These are phyloP conservation scores for Dexiosoma caninum DNA, from an alignment of 2,888 invertebrate genomes.

Conservation along the genomic window DNA sequence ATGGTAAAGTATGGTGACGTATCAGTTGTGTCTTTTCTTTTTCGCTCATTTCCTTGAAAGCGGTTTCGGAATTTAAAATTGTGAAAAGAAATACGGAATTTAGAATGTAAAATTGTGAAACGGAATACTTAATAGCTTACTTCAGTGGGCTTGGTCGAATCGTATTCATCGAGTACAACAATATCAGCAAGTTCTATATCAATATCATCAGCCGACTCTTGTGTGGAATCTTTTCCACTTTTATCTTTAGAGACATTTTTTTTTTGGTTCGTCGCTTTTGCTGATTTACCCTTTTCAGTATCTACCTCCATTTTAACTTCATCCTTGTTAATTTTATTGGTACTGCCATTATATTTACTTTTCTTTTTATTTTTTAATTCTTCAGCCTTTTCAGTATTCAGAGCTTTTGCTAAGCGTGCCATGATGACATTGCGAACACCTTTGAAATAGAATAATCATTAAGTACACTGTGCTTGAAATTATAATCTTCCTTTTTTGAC, in stretches of 20 bases:
- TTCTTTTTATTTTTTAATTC: slow-evolving; percentile 49
- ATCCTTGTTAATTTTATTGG: slow-evolving; percentile 10
- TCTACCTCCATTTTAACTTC: slow-evolving; percentile 71
- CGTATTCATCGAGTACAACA: slow-evolving; percentile 73
- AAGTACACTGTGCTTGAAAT: too few relatives aligned
- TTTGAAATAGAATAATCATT: slow-evolving; percentile 20
- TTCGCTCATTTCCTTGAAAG: slow-evolving; percentile 80
- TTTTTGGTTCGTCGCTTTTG: background rate
- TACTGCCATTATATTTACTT: background rate
- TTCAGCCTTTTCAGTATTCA: slow-evolving; percentile 83
- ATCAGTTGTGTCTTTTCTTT: slow-evolving; percentile 83
- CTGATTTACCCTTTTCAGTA: background rate
- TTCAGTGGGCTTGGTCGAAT: slow-evolving; percentile 70
- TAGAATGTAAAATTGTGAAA: too few relatives aligned
- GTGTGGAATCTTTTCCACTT: slow-evolving; percentile 51
- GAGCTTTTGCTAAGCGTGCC: slow-evolving; percentile 86
- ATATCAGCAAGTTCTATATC: slow-evolving; percentile 72
- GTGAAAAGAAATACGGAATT: too few relatives aligned
- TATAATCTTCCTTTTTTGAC: too few relatives aligned
- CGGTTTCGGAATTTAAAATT: background rate
- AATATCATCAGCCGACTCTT: slow-evolving; percentile 68
- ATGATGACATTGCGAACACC: slow-evolving; percentile 79
- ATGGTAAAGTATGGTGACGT: slow-evolving; percentile 85
- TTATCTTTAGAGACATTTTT: slow-evolving; percentile 26
- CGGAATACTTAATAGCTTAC: slow-evolving; percentile 39